Evolutionary conservation across 2,888 invertebrate species (phyloP).

Genomic region (Lottia scabra): DNA sequence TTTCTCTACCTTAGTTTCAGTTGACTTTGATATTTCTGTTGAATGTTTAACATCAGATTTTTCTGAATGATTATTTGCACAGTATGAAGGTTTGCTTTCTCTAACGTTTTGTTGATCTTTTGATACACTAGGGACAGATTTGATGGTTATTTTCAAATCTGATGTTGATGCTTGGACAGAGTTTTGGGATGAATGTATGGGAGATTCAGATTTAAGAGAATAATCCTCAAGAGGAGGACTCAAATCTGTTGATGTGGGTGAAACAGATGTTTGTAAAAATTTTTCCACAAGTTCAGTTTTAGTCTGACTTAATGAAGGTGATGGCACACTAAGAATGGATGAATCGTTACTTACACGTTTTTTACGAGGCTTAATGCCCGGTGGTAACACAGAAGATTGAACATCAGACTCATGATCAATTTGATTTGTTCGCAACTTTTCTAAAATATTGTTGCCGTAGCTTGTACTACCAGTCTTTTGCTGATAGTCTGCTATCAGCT

Average conservation of each 20-base stretch:
- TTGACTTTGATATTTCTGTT: not conserved
- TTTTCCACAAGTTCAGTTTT: slow-evolving; percentile 70
- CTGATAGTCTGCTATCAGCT: slow-evolving; percentile 81
- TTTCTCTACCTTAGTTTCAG: slow-evolving; percentile 20
- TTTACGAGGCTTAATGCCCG: slow-evolving; percentile 56
- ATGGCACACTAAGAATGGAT: slow-evolving; percentile 37
- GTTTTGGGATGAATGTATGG: slow-evolving; percentile 35
- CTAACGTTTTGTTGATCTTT: not conserved
- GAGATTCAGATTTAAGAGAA: slow-evolving; percentile 75
- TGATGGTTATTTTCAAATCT: no score
- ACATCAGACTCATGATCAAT: slow-evolving; percentile 58
- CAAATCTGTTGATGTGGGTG: slow-evolving; percentile 46
- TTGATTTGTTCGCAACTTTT: slow-evolving; percentile 61
- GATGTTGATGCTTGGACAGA: slow-evolving; percentile 28
- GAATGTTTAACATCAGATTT: not conserved
- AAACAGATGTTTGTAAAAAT: slow-evolving; percentile 64
- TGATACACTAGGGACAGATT: not conserved
- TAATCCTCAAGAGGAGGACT: slow-evolving; percentile 50
- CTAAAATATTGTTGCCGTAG: slow-evolving; percentile 56
- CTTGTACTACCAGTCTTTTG: slow-evolving; percentile 69
- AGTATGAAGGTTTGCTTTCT: not conserved
- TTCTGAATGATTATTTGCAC: not conserved
- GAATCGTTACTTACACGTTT: slow-evolving; percentile 45
- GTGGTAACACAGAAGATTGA: slow-evolving; percentile 55
- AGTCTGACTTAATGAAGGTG: slow-evolving; percentile 54